phyloP scores from a whole-genome alignment of 2,797 vertebrate genomes.

The Rhabdomys pumilio region DNA sequence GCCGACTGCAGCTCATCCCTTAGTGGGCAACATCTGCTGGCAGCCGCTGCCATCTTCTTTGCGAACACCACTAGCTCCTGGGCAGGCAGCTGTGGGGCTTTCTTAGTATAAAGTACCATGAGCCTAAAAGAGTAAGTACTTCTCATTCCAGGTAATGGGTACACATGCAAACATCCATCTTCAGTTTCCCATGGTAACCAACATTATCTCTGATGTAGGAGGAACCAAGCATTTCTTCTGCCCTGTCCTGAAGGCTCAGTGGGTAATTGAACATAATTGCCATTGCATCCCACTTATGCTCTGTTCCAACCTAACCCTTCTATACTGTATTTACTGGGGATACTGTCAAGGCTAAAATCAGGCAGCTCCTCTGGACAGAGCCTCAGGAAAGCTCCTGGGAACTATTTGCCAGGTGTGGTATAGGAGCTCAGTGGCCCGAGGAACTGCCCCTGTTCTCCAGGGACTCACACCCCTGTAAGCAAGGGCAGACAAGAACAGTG shows the following conservation, averaged over 20 bases:
- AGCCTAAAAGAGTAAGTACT: conserved; percentile 79
- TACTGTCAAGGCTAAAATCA: conserved; percentile 14
- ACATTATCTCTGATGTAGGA: not conserved
- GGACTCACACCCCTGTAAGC: not conserved
- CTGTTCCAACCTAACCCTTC: not conserved
- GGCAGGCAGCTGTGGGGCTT: conserved; percentile 80
- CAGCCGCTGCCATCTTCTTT: conserved; percentile 31
- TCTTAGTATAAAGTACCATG: conserved; percentile 81
- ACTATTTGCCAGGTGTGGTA: not conserved
- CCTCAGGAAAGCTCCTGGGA: not conserved
- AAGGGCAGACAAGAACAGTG: not conserved
- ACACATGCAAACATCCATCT: not conserved
- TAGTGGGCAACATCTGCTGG: conserved; percentile 83
- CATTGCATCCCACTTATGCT: not conserved
- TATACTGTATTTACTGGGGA: not conserved
- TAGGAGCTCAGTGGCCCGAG: accelerated
- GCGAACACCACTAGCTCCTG: conserved; percentile 78
- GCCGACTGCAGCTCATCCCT: conserved; percentile 66
- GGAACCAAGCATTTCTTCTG: not conserved
- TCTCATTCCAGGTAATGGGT: not conserved
- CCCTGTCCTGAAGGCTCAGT: not conserved
- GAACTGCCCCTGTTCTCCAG: not conserved
- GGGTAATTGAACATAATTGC: not conserved
- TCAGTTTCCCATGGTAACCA: not conserved
- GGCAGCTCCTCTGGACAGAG: not conserved